Base-by-base conservation (phyloP, 2,113 vertebrate species). In the Sinocyclocheilus rhinocerous region DNA sequence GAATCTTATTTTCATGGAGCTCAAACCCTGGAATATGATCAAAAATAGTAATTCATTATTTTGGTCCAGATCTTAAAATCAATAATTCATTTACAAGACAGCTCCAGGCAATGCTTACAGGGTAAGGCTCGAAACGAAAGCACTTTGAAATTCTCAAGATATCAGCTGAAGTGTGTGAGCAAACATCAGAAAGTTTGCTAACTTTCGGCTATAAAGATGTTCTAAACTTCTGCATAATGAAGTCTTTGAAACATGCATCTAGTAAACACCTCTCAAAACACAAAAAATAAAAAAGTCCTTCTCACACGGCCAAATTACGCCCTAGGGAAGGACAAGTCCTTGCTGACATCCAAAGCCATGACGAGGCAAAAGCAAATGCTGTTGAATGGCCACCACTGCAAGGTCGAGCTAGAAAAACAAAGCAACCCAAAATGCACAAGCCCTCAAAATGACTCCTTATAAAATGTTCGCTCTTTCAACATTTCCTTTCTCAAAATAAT, bases 101-200 rank as follows among this genome's bases (percentile, higher is more conserved):
- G 76, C 84, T 88, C 57, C 78, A 80, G 81, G 84, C 72, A 42
- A 75, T 75, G 87, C 86, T 84, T 75, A 84, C 81, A 73, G 84
- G 78, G 57, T 76, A 76, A 42, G 48, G 85, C 84, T 84, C 86
- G 55, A 88, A 88, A 88, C 86, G 55, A 88, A 88, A 88, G 78
- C 76, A 36, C 87, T 80, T 86, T 78, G 45, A 76, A 78, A 83
- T 83, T 84, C 84, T 85, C 48, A 78, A 83, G 52, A 85, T 85
- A 78, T 63, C 29, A 69, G 69, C 84, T 72, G 22, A 48, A 82
- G 39, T 39, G 20, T 67, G 24, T 15, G 65, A 63, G 36, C 11
- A 48, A 79, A 77, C 73, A 83, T 67, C 26, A 73, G 84, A 88
- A 76, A 76, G 26, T 81, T 42, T 67, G 24, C 20, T 75, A 88